Percentiles rank a stretch among this genome's conserved stretches.
phyloP scores from a whole-genome alignment of 2,797 vertebrate genomes.

The Falco novaeseelandiae region DNA sequence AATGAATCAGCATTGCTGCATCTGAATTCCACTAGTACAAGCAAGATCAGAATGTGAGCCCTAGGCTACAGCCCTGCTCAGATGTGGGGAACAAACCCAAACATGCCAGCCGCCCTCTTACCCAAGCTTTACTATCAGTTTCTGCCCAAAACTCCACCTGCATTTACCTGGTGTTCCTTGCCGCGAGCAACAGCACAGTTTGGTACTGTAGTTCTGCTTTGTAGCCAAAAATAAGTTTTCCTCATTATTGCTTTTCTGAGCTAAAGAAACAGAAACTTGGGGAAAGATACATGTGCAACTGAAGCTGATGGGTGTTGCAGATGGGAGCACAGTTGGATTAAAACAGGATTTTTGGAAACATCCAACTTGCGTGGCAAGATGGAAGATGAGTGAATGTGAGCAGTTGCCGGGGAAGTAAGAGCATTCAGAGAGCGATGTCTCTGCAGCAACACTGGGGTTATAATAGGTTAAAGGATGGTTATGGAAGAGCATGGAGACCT shows the following conservation, averaged over 20 bases:
- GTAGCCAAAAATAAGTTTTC: neutral
- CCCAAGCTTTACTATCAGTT: neutral
- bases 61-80: constrained; percentile 18
- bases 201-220: neutral
- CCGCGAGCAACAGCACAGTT: neutral
- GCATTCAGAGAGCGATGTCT: neutral
- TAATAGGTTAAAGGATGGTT: neutral
- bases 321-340: neutral
- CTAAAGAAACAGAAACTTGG: neutral
- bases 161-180: neutral
- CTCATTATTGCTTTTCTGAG: neutral
- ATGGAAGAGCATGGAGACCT: neutral
- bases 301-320: neutral
- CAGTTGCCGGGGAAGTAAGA: neutral
- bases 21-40: neutral
- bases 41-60: constrained; percentile 10
- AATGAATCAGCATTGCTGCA: neutral
- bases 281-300: rapidly evolving
- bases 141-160: constrained; percentile 23
- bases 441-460: rapidly evolving
- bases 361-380: neutral
- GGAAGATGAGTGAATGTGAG: neutral
- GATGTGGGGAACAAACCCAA: constrained; percentile 43
- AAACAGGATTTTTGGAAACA: neutral
- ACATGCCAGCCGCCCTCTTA: neutral